Evolutionary conservation across 2,113 vertebrate species (phyloP).

Genomic region (Campylomormyrus numenius): DNA sequence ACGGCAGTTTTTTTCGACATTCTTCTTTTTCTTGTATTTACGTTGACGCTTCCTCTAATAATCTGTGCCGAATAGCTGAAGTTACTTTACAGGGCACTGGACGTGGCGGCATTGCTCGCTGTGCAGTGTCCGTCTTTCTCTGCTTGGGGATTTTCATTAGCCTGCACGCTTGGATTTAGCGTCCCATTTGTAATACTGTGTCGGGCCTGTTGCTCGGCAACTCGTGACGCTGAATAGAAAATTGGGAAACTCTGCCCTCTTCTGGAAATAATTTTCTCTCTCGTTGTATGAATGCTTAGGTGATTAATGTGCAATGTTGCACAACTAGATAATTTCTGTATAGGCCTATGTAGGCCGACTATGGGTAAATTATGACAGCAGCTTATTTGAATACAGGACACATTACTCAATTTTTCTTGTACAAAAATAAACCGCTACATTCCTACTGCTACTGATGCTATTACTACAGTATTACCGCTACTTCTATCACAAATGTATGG

Average conservation of each 20-base stretch:
- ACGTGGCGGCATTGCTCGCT: slow-evolving; percentile 25
- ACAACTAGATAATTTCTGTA: neutral
- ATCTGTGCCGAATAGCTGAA: slow-evolving; percentile 12
- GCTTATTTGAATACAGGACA: no score
- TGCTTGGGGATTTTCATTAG: slow-evolving; percentile 46
- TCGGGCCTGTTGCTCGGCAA: slow-evolving; percentile 60
- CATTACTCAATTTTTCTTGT: no score
- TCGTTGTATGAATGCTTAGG: neutral
- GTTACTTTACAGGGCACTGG: slow-evolving; percentile 24
- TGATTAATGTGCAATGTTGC: neutral
- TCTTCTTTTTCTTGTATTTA: slow-evolving; percentile 16
- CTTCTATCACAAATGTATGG: no score
- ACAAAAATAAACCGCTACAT: no score
- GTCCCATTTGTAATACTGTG: slow-evolving; percentile 32
- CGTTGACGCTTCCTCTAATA: slow-evolving; percentile 23
- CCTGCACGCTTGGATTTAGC: slow-evolving; percentile 20
- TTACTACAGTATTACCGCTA: no score
- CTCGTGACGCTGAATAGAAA: slow-evolving; percentile 54
- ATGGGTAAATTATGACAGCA: neutral
- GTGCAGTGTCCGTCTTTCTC: slow-evolving; percentile 38
- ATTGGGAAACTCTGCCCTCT: slow-evolving; percentile 45
- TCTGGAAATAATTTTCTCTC: slow-evolving; percentile 33
- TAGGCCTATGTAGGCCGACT: neutral
- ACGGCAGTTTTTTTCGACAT: slow-evolving; percentile 25
- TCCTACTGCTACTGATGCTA: no score